These are phyloP conservation scores for Parasteatoda tepidariorum DNA, from an alignment of 1,140 invertebrate genomes.

Conservation along the genomic window DNA sequence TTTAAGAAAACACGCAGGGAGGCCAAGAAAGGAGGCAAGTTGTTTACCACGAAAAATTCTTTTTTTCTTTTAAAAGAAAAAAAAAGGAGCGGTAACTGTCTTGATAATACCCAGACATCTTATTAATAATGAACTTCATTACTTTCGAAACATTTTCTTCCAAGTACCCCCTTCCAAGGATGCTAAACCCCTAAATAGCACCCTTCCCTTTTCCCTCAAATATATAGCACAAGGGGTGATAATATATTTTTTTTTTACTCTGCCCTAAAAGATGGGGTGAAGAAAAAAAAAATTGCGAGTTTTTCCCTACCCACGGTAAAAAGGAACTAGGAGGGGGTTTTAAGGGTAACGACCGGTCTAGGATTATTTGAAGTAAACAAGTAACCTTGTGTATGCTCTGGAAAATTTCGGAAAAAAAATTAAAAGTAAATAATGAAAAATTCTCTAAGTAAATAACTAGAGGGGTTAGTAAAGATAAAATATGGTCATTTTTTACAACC, in stretches of 20 bases:
- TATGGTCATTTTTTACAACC: too few relatives aligned
- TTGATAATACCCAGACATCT: conserved; percentile 18
- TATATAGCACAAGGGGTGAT: conserved; percentile 29
- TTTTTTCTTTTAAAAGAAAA: neutral
- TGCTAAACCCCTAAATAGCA: neutral
- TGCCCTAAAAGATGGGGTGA: neutral
- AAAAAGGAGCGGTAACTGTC: neutral
- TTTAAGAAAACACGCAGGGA: neutral
- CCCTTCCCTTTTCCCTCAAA: conserved; percentile 8
- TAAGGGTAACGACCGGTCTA: conserved; percentile 45
- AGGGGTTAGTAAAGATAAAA: conserved; percentile 20
- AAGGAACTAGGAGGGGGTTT: neutral
- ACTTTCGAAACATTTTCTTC: too few relatives aligned
- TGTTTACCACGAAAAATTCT: conserved; percentile 18
- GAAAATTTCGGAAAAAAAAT: conserved; percentile 9
- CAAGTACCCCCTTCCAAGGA: conserved; percentile 10
- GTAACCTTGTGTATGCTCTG: conserved; percentile 22
- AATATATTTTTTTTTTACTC: conserved; percentile 5
- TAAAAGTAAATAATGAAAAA: neutral
- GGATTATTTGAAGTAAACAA: conserved; percentile 36
- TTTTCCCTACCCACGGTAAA: neutral
- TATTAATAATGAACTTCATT: conserved; percentile 49
- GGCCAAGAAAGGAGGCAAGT: neutral
- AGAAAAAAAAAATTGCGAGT: neutral
- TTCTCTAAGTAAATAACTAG: neutral